These are phyloP conservation scores for Drosophila falleni DNA, from an alignment of 2,888 invertebrate genomes.

Conservation along the genomic window DNA sequence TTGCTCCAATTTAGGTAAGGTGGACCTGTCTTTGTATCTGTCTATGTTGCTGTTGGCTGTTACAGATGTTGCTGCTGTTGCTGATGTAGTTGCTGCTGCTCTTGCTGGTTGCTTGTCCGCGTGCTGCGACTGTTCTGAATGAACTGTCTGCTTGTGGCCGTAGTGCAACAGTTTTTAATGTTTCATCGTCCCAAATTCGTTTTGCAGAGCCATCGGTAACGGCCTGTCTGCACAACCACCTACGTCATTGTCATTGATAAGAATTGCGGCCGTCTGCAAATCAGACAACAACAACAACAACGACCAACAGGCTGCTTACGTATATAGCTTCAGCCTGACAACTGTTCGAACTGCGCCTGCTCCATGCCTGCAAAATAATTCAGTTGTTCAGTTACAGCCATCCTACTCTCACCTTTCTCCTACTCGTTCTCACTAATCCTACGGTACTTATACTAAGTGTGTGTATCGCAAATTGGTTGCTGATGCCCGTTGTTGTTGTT, in stretches of 20 bases:
- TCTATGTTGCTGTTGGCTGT: constrained; percentile 17
- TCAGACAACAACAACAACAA: constrained; percentile 10
- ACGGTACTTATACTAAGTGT: constrained; percentile 17
- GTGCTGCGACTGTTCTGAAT: constrained; percentile 82
- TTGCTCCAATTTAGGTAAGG: constrained; percentile 38
- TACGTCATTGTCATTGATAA: constrained; percentile 79
- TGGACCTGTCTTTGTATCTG: constrained; percentile 44
- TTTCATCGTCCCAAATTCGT: constrained; percentile 76
- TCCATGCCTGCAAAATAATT: constrained; percentile 56
- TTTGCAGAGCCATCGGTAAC: constrained; percentile 58
- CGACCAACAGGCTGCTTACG: constrained; percentile 66
- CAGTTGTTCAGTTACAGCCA: background rate
- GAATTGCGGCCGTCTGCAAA: constrained; percentile 61
- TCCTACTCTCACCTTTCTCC: background rate
- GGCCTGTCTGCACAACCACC: constrained; percentile 58
- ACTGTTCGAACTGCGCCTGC: constrained; percentile 60
- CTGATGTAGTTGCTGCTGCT: constrained; percentile 18
- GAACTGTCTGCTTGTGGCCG: constrained; percentile 75
- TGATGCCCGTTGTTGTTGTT: constrained; percentile 12
- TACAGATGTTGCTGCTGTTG: constrained; percentile 18
- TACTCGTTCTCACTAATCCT: background rate
- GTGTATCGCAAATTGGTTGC: constrained; percentile 11
- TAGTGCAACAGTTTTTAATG: constrained; percentile 84
- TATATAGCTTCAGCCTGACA: constrained; percentile 40
- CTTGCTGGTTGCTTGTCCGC: constrained; percentile 58